Evolutionary conservation across 2,888 invertebrate genomes (phyloP), one percentile per base, ranked within the genome.

Genomic region (Latrodectus hesperus): DNA sequence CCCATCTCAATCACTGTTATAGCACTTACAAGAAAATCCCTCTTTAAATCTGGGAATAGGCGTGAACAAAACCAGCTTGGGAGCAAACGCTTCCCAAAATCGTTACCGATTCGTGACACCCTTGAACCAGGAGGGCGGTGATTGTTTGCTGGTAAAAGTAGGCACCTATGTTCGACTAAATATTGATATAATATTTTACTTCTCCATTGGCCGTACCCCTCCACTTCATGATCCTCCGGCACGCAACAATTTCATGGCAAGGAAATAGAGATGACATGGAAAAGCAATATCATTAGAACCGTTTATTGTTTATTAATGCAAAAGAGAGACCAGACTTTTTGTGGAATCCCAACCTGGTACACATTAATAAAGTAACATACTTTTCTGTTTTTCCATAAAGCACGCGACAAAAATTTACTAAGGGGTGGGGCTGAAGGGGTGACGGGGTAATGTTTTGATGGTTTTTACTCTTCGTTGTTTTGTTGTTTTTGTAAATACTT

Each of bases 281-380:
- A 86, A 71, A 77, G 86, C 77, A 86, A 81, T 86, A 86, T 86
- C 86, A 86, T 86, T 86, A 86, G 67, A 81, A n/a, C 72, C 53
- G 75, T 86, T 86, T 86, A 86, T 86, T 81, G 86, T 86, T 86
- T 86, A 86, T 86, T 86, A 81, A 86, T 86, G 86, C 81, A 86
- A 81, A 81, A 80, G 76, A 81, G 81, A 38, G 73, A 81, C 81
- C 81, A 72, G 86, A 67, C n/a, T 72, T 51, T 60, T 22, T 53
- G 78, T 53, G 38, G 49, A 73, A 73, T 82, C 55, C 81, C 77
- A 86, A 81, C 38, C 86, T 86, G 86, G 86, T 86, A 86, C 86
- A 64, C 26, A 86, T 81, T 81, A 81, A 86, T 86, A 81, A 86
- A 86, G 72, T 76, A 86, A 60, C 60, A 12, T 60, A 16, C n/a